These are phyloP conservation scores for Campaea margaritaria DNA, from an alignment of 2,888 invertebrate species.

Conservation along the genomic window DNA sequence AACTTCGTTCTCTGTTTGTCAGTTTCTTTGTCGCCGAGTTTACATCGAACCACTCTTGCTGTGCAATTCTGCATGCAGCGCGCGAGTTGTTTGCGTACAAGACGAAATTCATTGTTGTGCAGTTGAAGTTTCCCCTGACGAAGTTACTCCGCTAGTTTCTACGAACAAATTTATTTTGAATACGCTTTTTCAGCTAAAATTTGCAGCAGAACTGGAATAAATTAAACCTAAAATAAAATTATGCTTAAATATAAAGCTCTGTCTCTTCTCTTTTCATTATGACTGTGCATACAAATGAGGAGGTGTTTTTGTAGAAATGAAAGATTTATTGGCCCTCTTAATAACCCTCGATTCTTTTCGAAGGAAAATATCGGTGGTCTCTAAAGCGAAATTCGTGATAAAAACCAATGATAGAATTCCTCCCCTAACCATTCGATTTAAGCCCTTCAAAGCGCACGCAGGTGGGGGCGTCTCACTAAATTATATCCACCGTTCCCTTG, in stretches of 20 bases:
- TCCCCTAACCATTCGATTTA: conserved; percentile 44
- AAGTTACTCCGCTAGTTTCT: conserved; percentile 25
- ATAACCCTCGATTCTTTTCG: conserved; percentile 33
- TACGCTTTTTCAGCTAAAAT: conserved; percentile 9
- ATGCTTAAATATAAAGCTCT: neutral
- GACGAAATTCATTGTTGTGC: conserved; percentile 30
- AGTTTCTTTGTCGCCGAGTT: conserved; percentile 26
- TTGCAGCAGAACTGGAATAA: conserved; percentile 16
- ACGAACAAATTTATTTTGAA: conserved; percentile 14
- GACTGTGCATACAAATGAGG: too few species aligned
- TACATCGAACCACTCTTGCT: conserved; percentile 30
- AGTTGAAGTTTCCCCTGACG: conserved; percentile 17
- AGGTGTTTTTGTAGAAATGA: neutral
- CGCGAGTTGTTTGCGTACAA: conserved; percentile 32
- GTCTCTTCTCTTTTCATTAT: conserved; percentile 1
- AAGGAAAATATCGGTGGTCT: conserved; percentile 17
- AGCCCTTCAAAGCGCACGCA: conserved; percentile 41
- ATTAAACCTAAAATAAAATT: conserved; percentile 31
- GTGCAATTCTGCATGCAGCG: conserved; percentile 27
- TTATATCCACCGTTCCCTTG: conserved; percentile 52
- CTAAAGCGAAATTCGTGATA: conserved; percentile 29
- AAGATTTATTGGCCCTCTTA: neutral
- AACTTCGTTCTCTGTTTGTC: conserved; percentile 26
- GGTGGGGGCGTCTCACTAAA: conserved; percentile 51
- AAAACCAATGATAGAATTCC: conserved; percentile 51